phyloP scores from a whole-genome alignment of 2,797 vertebrate genomes.

The Bucorvus abyssinicus region DNA sequence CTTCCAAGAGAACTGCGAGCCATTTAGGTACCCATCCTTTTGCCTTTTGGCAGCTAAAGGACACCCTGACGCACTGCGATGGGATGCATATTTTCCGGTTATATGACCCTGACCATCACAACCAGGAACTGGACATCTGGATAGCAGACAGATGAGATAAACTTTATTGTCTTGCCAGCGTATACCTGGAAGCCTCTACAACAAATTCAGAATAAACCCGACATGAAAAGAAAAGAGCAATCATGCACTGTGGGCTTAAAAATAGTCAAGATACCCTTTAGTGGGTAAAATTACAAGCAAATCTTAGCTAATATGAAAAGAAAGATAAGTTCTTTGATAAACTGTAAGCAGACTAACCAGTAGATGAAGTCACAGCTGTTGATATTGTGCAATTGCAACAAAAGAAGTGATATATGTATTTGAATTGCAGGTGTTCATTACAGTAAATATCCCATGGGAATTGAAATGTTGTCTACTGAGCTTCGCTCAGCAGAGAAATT shows the following conservation, averaged over 20 bases:
- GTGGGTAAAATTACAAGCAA: neutral
- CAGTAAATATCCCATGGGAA: neutral
- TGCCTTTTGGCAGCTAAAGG: slow-evolving; percentile 96
- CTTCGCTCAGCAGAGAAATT: neutral
- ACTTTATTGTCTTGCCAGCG: slow-evolving; percentile 42
- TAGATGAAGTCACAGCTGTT: neutral
- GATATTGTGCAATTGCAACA: neutral
- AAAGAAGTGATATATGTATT: neutral
- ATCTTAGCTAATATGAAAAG: neutral
- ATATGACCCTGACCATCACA: slow-evolving; percentile 98
- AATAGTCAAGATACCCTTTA: neutral
- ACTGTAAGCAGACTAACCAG: neutral
- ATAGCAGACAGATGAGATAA: slow-evolving; percentile 57
- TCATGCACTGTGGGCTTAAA: neutral
- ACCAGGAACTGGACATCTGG: slow-evolving; percentile 95
- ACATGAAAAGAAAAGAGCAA: slow-evolving; percentile 19
- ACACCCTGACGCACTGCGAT: slow-evolving; percentile 96
- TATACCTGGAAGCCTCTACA: neutral
- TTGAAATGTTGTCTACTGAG: neutral
- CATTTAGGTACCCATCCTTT: slow-evolving; percentile 95
- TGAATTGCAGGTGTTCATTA: slow-evolving; percentile 8
- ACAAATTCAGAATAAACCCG: slow-evolving; percentile 23
- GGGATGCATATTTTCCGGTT: slow-evolving; percentile 96
- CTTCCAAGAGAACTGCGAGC: slow-evolving; percentile 98
- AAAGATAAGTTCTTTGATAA: neutral